phyloP scores from a whole-genome alignment of 1,140 invertebrate genomes.

The Mycetomoellerius zeteki region DNA sequence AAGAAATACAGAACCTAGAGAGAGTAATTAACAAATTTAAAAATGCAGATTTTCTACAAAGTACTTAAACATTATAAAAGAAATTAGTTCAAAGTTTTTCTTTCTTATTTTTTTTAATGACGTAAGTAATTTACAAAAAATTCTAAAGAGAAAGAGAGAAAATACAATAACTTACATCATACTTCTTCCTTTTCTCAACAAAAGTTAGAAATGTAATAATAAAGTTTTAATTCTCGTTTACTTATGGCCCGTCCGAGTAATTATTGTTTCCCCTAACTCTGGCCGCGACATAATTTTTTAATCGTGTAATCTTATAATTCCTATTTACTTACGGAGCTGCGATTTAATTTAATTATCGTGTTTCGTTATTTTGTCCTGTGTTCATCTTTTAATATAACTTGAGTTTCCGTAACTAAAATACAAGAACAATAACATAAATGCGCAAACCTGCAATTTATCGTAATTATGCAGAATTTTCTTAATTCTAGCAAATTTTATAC shows the following conservation, averaged over 20 bases:
- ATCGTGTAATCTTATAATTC: conserved; percentile 21
- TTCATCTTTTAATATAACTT: neutral
- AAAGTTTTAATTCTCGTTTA: conserved; percentile 45
- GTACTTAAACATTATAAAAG: neutral
- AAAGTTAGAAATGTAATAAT: conserved; percentile 9
- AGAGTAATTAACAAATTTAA: neutral
- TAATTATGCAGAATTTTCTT: neutral
- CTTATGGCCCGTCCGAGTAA: neutral
- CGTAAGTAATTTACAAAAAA: neutral
- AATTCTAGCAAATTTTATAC: conserved; percentile 1
- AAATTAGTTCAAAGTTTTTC: neutral
- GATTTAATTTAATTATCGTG: conserved; percentile 43
- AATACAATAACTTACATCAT: neutral
- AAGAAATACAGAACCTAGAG: neutral
- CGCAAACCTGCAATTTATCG: neutral
- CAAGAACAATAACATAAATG: neutral
- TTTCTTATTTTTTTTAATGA: conserved; percentile 1
- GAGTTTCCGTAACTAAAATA: conserved; percentile 19
- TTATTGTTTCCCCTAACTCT: conserved; percentile 14
- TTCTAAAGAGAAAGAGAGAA: neutral
- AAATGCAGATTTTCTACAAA: neutral
- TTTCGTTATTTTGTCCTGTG: conserved; percentile 35
- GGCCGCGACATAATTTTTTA: conserved; percentile 25
- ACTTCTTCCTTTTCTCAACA: neutral
- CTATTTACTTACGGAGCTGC: conserved; percentile 24